Evolutionary conservation across 2,888 invertebrate species (phyloP), one percentile per base, ranked within the genome.

Genomic region (Margaritifera margaritifera): DNA sequence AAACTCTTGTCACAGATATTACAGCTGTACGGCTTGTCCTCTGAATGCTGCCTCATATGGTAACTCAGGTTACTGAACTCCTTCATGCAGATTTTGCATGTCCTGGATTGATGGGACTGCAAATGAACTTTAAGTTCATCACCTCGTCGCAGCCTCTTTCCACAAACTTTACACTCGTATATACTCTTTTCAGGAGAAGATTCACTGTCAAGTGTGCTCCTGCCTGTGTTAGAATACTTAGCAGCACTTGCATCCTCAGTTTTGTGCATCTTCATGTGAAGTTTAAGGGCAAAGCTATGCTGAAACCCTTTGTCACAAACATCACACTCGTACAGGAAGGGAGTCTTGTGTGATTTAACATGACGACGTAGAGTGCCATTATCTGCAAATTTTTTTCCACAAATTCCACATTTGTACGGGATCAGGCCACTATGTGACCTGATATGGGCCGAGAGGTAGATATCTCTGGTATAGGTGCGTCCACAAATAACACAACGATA

Each of bases 381-480:
- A 55, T 68, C 63, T 24, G 68, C 67, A 64, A 79, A 80, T 51
- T 68, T 73, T 54, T 73, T 71, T 15, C 66, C 66, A 69, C 80
- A 80, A n/a, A 80, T 69, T 50, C 78, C 79, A 77, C 80, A 80
- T 54, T 74, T 72, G 57, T 71, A 71, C 18, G 68, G 57, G 55
- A 67, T 27, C 11, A 42, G 42, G 42, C 42, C 42, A 15, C 42
- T 42, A 42, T 62, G 62, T 24, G 62, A 53, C 27, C 54, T 62
- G 11, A 62, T 20, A 53, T 62, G 62, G 24, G 62, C 25, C 19
- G 20, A 31, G 6, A 62, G 53, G 20, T 25, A 27, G 18, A 25
- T 54, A 27, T 62, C 27, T 27, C 20, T 8, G 24, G 25, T 53
- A 25, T 62, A 62, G 53, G 20, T 53, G 4, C 52, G 24, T 1